Conservation (phyloP, 2,797 vertebrate species). For the Acanthornis magna region DNA sequence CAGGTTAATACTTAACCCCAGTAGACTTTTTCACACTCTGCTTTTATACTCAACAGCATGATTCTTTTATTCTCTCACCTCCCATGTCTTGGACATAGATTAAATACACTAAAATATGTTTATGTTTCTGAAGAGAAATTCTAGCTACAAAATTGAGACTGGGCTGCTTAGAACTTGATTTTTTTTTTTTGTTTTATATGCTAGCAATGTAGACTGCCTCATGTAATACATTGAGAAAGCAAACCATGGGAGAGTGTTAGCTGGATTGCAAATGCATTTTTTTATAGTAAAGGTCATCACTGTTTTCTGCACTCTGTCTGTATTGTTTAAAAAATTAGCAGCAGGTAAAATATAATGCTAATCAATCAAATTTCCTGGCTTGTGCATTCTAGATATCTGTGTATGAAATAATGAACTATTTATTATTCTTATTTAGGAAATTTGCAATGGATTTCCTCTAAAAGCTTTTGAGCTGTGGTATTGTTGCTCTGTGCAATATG, state of each 20-base stretch:
- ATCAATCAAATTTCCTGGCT: not conserved
- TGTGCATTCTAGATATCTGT: not conserved
- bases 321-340: not conserved
- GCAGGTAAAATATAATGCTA: not conserved
- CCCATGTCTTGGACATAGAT: not conserved
- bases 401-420: not conserved
- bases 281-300: not conserved
- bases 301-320: not conserved
- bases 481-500: not conserved
- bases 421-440: not conserved
- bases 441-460: not conserved
- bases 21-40: constrained; percentile 34
- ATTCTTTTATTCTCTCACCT: not conserved
- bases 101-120: not conserved
- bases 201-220: not conserved
- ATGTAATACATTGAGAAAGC: not conserved
- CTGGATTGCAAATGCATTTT: not conserved
- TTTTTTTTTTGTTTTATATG: not conserved
- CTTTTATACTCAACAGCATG: not conserved
- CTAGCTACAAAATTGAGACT: not conserved
- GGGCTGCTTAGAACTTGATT: not conserved
- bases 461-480: not conserved
- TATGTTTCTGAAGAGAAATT: not conserved
- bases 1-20: constrained; percentile 63
- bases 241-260: not conserved